Evolutionary conservation across 2,888 invertebrate species (phyloP).

Genomic region (Diarsia brunnea): DNA sequence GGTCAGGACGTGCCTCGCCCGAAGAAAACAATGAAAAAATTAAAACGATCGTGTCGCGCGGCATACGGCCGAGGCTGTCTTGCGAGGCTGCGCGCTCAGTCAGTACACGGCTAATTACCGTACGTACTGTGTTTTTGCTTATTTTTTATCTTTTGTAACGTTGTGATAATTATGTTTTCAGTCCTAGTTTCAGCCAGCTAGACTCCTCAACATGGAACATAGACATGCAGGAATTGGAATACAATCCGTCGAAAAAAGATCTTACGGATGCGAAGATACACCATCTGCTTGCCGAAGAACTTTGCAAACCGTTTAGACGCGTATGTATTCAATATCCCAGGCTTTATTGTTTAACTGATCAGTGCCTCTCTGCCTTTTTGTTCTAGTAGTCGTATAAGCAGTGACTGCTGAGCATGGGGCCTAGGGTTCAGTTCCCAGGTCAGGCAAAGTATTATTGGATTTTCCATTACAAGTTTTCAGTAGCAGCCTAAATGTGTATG

Average conservation of each 20-base stretch:
- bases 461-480: neutral
- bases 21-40: too few species aligned
- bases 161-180: conserved; percentile 73
- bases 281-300: conserved; percentile 96
- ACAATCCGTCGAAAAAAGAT: conserved; percentile 97
- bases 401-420: neutral
- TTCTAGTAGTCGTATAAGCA: neutral
- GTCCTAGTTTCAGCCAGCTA: conserved; percentile 96
- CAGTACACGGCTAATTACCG: neutral
- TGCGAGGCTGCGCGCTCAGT: too few species aligned
- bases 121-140: neutral
- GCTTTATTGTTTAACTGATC: neutral
- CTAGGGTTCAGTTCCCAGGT: neutral
- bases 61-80: too few species aligned
- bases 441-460: neutral
- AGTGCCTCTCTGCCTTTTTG: neutral
- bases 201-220: conserved; percentile 97
- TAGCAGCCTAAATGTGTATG: neutral
- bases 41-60: too few species aligned
- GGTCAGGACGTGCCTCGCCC: too few species aligned
- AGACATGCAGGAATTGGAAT: conserved; percentile 98
- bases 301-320: conserved; percentile 96
- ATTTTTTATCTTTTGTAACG: neutral
- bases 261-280: conserved; percentile 98
- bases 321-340: conserved; percentile 87